Base-by-base conservation (phyloP, 1,140 invertebrate genomes). In the Saccostrea glomerata region DNA sequence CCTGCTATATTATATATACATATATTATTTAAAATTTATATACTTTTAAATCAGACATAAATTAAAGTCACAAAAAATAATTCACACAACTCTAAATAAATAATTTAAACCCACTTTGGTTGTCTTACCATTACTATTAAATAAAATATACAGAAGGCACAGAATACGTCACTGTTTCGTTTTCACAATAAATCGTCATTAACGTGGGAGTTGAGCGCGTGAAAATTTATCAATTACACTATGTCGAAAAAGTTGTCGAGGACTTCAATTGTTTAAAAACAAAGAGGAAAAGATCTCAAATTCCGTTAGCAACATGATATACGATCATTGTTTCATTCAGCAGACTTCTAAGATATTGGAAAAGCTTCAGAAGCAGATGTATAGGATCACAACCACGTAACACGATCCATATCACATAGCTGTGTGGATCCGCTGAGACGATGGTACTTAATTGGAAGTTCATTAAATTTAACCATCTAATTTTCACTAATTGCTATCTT, bases 301-400 rank as follows among this genome's bases (percentile, higher is more conserved):
- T 63, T 63, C 58, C 58, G 6, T 63, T 63, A 63, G 70, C 30
- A 77, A 77, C 25, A 30, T 36, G 70, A 77, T 77, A 77, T 15
- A 36, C 3, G 70, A 77, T 36, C 25, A 17, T 13, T 30, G 70
- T 15, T 15, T 77, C 70, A 77, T 77, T 77, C 5, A 77, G 70
- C 25, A 25, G 25, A 77, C 17, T 12, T 30, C 23, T 30, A 25
- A 63, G 23, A 36, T 77, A 77, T 77, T 77, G 70, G 25, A 77
- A 25, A 30, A 30, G 25, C 70, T 77, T 77, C 70, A 77, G 25
- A 77, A 15, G 70, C 70, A 77, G 70, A 77, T 77, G 70, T 77
- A 13, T 9, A 12, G 70, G 11, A 77, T 13, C 70, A 30, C 30
- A 63, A 11, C 30, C 2, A 36, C 13, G 23, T 77, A 25, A 77